These are phyloP conservation scores for Baccha elongata DNA, from an alignment of 2,888 invertebrate genomes.

Conservation along the genomic window DNA sequence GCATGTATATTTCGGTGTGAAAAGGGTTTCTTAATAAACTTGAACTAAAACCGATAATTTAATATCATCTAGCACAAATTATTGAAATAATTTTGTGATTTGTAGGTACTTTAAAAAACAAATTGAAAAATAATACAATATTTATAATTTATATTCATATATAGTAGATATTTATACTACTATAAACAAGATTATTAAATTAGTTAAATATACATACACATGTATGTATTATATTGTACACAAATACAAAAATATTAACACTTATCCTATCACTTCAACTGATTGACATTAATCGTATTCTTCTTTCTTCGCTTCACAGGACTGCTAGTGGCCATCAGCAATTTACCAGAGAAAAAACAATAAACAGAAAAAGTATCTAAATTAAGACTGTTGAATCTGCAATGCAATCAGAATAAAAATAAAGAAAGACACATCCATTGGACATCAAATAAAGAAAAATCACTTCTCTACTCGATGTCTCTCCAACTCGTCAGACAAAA, in stretches of 20 bases:
- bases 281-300: conserved; percentile 17
- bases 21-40: too few relatives aligned
- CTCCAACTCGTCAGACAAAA: conserved; percentile 9
- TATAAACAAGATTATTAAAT: not conserved
- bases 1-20: too few relatives aligned
- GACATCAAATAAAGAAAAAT: conserved; percentile 50
- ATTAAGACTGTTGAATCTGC: conserved; percentile 59
- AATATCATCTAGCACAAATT: too few relatives aligned
- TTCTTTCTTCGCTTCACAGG: conserved; percentile 33
- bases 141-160: too few relatives aligned
- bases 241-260: conserved; percentile 40
- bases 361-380: conserved; percentile 14
- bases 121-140: too few relatives aligned
- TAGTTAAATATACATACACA: not conserved
- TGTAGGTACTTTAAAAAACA: too few relatives aligned
- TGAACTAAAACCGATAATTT: too few relatives aligned
- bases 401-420: conserved; percentile 55
- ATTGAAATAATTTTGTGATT: too few relatives aligned
- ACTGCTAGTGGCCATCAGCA: not conserved
- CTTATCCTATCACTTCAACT: conserved; percentile 26
- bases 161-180: too few relatives aligned
- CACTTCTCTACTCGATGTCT: conserved; percentile 11
- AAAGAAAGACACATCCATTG: conserved; percentile 50
- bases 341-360: not conserved
- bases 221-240: not conserved